Evolutionary conservation across 30 jellyfish, hydroid and myxozoan species (phyloP).

Genomic region (Hydractinia echinata): DNA sequence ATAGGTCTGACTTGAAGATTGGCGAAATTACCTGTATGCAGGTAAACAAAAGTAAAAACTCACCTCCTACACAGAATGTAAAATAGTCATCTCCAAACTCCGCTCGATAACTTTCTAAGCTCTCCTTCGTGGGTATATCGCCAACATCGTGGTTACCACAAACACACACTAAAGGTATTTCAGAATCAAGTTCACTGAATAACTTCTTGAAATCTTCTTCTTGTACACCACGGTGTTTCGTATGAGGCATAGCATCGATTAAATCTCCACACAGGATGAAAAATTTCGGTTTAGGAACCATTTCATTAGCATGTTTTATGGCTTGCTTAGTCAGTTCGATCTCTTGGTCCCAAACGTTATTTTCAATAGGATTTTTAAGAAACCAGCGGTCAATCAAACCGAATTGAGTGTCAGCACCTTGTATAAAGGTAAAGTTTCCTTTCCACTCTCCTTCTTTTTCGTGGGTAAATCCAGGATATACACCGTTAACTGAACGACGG

Average conservation of each 20-base stretch:
- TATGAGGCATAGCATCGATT: constrained; percentile 74
- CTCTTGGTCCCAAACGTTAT: constrained; percentile 70
- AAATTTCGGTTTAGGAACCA: constrained; percentile 75
- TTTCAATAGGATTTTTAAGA: constrained; percentile 53
- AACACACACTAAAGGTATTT: constrained; percentile 69
- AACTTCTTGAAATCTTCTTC: constrained; percentile 49
- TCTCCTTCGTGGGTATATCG: constrained; percentile 64
- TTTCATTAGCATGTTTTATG: constrained; percentile 44
- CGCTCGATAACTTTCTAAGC: constrained; percentile 40
- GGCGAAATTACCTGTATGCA: no score
- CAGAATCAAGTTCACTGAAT: constrained; percentile 38
- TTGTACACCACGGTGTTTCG: constrained; percentile 51
- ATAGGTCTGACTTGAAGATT: no score
- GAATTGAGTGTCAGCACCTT: constrained; percentile 90
- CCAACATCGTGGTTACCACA: constrained; percentile 97
- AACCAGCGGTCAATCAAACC: constrained; percentile 82
- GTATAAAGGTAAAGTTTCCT: constrained; percentile 59
- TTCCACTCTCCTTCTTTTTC: constrained; percentile 17
- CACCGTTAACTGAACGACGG: background rate
- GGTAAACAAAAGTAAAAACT: background rate
- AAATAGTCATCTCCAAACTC: constrained; percentile 84
- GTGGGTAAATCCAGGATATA: background rate
- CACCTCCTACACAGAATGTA: constrained; percentile 70
- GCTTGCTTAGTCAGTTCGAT: constrained; percentile 69
- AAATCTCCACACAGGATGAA: constrained; percentile 88